A percentile compares a stretch with the other conserved stretches of the same genome.
phyloP scores from a whole-genome alignment of 1,140 invertebrate genomes.

The Papilio dardanus region DNA sequence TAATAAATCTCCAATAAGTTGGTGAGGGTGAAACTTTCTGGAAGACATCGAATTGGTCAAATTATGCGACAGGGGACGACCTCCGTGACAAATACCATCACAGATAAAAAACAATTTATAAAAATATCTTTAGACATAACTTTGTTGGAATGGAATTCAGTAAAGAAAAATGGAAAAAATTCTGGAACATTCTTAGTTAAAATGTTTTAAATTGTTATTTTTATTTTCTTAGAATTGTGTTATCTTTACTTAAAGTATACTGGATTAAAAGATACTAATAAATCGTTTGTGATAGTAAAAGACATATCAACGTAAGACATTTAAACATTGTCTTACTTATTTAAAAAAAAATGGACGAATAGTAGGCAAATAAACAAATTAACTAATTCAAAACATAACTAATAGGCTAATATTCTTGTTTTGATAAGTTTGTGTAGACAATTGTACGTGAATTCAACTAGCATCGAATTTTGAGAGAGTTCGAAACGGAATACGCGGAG shows the following conservation, averaged over 20 bases:
- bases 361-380: not conserved
- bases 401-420: not conserved
- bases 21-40: not conserved
- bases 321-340: too few relatives aligned
- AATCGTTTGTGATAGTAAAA: too few relatives aligned
- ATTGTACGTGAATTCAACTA: slow-evolving; percentile 18
- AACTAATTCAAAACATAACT: not conserved
- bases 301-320: too few relatives aligned
- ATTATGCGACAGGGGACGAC: slow-evolving; percentile 45
- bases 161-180: not conserved
- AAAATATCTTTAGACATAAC: slow-evolving; percentile 21
- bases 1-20: slow-evolving; percentile 19
- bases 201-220: not conserved
- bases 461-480: slow-evolving; percentile 17
- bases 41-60: slow-evolving; percentile 51
- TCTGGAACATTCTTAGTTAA: not conserved
- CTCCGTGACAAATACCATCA: slow-evolving; percentile 40
- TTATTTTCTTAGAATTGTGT: not conserved
- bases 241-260: not conserved
- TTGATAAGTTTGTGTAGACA: slow-evolving; percentile 11
- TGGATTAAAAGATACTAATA: too few relatives aligned
- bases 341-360: not conserved
- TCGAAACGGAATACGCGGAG: not conserved
- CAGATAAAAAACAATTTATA: slow-evolving; percentile 35
- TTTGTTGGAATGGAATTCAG: not conserved